Percentiles rank a stretch among this genome's conserved stretches.
phyloP scores from a whole-genome alignment of 2,113 vertebrate species.

The Anoplopoma fimbria region DNA sequence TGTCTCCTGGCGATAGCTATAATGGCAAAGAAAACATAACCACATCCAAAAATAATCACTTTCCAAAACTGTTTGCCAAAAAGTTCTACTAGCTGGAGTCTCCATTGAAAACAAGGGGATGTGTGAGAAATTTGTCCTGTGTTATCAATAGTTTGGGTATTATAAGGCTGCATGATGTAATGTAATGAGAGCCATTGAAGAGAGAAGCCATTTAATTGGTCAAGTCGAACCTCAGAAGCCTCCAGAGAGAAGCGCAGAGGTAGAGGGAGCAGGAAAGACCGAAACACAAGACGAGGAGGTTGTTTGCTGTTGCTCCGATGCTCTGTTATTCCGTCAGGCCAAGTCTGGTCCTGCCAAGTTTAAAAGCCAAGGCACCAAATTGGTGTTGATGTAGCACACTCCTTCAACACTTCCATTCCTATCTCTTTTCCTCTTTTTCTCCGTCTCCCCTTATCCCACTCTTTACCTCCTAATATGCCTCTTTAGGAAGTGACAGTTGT shows the following conservation, averaged over 20 bases:
- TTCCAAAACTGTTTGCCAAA: constrained; percentile 62
- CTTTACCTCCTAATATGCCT: constrained; percentile 73
- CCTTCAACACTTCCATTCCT: constrained; percentile 50
- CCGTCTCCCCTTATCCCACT: constrained; percentile 56
- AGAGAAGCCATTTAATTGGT: constrained; percentile 51
- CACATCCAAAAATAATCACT: constrained; percentile 78
- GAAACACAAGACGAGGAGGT: constrained; percentile 36
- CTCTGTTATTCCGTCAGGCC: constrained; percentile 70
- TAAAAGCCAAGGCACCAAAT: constrained; percentile 74
- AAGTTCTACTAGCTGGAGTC: constrained; percentile 55
- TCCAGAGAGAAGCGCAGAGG: constrained; percentile 34
- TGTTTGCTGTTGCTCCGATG: constrained; percentile 42
- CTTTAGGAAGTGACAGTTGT: constrained; percentile 80
- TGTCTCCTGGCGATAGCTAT: constrained; percentile 65
- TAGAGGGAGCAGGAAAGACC: constrained; percentile 23
- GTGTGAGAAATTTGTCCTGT: constrained; percentile 57
- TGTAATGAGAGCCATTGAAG: constrained; percentile 46
- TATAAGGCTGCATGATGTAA: constrained; percentile 32
- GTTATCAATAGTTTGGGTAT: constrained; percentile 53
- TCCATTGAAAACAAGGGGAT: constrained; percentile 47
- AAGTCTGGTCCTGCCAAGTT: constrained; percentile 70
- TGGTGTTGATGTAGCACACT: constrained; percentile 58
- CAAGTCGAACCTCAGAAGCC: constrained; percentile 23
- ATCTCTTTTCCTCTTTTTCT: constrained; percentile 50
- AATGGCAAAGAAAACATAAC: constrained; percentile 72